Conservation (phyloP, 2,797 vertebrate species). For the Danio choprae region DNA sequence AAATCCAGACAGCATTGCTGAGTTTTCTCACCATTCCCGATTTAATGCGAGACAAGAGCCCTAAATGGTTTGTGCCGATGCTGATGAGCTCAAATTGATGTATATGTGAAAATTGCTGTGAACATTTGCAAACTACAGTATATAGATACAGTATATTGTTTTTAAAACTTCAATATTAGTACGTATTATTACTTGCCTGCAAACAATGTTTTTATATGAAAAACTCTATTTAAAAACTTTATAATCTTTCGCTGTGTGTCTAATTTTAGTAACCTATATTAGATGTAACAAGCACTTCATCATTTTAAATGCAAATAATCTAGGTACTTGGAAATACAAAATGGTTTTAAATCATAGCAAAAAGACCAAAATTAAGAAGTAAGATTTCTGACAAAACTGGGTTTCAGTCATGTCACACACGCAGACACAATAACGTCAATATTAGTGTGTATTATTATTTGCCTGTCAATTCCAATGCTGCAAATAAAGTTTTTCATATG, state of each 20-base stretch:
- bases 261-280: not conserved
- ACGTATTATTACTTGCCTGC: not conserved
- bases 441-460: too few species aligned
- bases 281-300: not conserved
- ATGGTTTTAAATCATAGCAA: too few species aligned
- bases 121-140: slow-evolving; percentile 1
- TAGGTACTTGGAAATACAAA: too few species aligned
- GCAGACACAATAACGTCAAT: too few species aligned
- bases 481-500: too few species aligned
- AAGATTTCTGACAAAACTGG: too few species aligned
- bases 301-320: not conserved
- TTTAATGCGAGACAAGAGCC: slow-evolving; percentile 25
- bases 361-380: too few species aligned
- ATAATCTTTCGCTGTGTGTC: too few species aligned
- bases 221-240: not conserved
- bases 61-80: slow-evolving; percentile 14
- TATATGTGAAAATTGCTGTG: slow-evolving; percentile 3
- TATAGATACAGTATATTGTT: too few species aligned
- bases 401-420: too few species aligned
- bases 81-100: slow-evolving; percentile 30
- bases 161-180: slow-evolving; percentile 20
- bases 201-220: slow-evolving; percentile 1
- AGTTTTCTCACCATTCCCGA: slow-evolving; percentile 57
- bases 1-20: slow-evolving; percentile 74
- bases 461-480: too few species aligned